A percentile compares a stretch with the other conserved stretches of the same genome.
Evolutionary conservation across 2,888 invertebrate genomes (phyloP).

Genomic region (Spialia ferax): DNA sequence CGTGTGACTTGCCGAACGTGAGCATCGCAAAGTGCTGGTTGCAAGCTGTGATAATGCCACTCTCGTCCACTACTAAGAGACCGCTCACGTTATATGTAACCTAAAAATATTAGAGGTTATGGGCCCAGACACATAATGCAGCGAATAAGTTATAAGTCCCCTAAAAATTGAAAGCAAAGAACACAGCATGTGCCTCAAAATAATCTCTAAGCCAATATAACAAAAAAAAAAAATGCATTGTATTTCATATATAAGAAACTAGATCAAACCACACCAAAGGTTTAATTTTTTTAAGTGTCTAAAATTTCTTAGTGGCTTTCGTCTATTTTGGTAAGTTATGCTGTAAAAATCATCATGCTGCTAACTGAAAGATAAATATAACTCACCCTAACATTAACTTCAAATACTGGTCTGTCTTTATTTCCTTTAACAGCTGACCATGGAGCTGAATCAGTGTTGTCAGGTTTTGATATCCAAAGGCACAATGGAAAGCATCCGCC

Average conservation of each 20-base stretch:
- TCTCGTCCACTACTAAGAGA: constrained; percentile 87
- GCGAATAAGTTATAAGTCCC: no score
- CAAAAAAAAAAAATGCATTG: no score
- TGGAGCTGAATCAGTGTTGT: constrained; percentile 58
- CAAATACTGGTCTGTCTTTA: constrained; percentile 68
- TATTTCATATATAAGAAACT: no score
- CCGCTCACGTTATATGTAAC: constrained; percentile 89
- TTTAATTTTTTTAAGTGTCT: background rate
- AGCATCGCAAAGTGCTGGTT: constrained; percentile 89
- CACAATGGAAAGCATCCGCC: constrained; percentile 88
- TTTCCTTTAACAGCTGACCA: constrained; percentile 66
- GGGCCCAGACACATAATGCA: no score
- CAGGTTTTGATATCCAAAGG: constrained; percentile 79
- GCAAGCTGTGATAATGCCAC: constrained; percentile 88
- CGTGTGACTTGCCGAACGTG: no score
- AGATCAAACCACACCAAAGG: no score
- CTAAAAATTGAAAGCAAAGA: no score
- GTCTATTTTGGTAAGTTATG: background rate
- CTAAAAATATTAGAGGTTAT: constrained; percentile 57
- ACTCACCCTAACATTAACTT: constrained; percentile 78
- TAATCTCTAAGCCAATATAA: no score
- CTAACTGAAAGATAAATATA: background rate
- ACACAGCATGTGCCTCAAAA: no score
- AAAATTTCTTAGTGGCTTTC: background rate
- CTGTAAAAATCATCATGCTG: background rate